Conservation (phyloP, 2,888 invertebrate species). For the Agriopis leucophaearia region DNA sequence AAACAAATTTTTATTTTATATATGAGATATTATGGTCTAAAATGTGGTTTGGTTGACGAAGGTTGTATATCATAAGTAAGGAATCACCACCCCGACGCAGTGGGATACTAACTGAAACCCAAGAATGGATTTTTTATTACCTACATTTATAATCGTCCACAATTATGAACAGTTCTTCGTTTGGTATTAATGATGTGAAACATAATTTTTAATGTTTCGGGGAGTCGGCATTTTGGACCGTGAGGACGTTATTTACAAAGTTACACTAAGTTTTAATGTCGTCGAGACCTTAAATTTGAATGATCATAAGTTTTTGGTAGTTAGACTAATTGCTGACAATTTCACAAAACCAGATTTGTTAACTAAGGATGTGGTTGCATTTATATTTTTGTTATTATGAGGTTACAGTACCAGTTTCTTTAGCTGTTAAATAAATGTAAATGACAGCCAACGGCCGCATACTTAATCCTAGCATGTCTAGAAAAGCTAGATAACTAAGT, state of each 20-base stretch:
- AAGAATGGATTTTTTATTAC: conserved; percentile 77
- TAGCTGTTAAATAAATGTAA: no score
- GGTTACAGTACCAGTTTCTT: no score
- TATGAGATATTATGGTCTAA: conserved; percentile 24
- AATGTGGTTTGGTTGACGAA: conserved; percentile 35
- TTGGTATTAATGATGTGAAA: conserved; percentile 75
- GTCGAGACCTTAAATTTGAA: no score
- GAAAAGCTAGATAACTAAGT: background rate
- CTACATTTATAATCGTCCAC: conserved; percentile 68
- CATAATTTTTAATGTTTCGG: conserved; percentile 68
- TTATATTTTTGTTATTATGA: no score
- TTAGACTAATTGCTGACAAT: no score
- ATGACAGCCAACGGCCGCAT: no score
- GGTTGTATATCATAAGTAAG: conserved; percentile 61
- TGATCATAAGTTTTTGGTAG: no score
- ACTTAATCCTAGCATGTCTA: no score
- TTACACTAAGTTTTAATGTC: conserved; percentile 12
- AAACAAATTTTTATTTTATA: conserved; percentile 37
- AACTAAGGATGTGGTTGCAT: no score
- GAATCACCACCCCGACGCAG: conserved; percentile 69
- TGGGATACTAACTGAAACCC: conserved; percentile 68
- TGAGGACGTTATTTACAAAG: conserved; percentile 1
- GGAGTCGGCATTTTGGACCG: conserved; percentile 45
- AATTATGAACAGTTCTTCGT: conserved; percentile 76
- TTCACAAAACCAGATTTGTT: no score